Evolutionary conservation across 2,888 invertebrate species (phyloP).

Genomic region (Drosophila infuscata): DNA sequence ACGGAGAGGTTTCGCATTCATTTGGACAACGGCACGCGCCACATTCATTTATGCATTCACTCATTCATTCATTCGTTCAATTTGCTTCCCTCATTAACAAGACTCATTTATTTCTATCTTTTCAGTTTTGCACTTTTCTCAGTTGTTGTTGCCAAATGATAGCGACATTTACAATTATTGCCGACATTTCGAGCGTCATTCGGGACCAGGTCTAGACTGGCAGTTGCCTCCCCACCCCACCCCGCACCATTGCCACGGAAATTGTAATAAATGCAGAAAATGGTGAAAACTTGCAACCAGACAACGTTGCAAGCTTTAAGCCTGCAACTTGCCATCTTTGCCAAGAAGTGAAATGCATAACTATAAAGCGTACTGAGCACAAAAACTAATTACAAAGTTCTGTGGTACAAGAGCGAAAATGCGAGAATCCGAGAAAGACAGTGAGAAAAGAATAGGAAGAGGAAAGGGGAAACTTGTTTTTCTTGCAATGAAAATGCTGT

Average conservation of each 20-base stretch:
- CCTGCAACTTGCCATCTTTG: slow-evolving; percentile 42
- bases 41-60: slow-evolving; percentile 8
- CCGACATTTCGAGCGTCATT: slow-evolving; percentile 59
- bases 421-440: neutral
- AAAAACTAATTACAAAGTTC: slow-evolving; percentile 77
- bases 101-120: slow-evolving; percentile 10
- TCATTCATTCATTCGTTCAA: slow-evolving; percentile 17
- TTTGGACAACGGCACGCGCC: slow-evolving; percentile 30
- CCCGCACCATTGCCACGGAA: neutral
- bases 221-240: neutral
- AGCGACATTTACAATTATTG: slow-evolving; percentile 65
- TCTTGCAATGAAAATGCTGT: slow-evolving; percentile 39
- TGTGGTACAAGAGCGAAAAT: slow-evolving; percentile 34
- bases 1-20: neutral
- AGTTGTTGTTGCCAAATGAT: slow-evolving; percentile 68
- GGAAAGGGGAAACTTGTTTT: slow-evolving; percentile 38
- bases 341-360: slow-evolving; percentile 69
- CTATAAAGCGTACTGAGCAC: slow-evolving; percentile 71
- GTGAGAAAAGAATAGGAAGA: neutral
- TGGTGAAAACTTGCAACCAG: slow-evolving; percentile 32
- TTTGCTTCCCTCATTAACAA: slow-evolving; percentile 50
- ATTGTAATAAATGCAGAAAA: slow-evolving; percentile 42
- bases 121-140: slow-evolving; percentile 25
- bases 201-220: slow-evolving; percentile 31
- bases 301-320: slow-evolving; percentile 4